Evolutionary conservation across 2,888 invertebrate genomes (phyloP).

Genomic region (Cacoxenus indagator): DNA sequence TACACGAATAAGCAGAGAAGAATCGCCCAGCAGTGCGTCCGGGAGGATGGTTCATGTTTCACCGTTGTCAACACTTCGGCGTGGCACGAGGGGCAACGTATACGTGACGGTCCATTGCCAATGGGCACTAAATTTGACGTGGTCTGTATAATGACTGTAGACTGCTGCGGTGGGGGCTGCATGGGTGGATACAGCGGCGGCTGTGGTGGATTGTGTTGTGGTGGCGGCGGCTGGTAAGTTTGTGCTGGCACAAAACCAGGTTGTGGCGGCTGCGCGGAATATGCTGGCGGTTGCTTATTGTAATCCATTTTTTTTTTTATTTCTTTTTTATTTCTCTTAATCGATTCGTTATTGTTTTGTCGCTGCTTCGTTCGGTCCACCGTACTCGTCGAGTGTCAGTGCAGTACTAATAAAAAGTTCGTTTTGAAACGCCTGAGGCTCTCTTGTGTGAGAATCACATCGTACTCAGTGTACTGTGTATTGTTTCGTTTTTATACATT

Average conservation of each 20-base stretch:
- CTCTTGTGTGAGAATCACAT: too few relatives aligned
- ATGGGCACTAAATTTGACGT: constrained; percentile 50
- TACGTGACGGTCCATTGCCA: constrained; percentile 53
- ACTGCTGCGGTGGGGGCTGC: constrained; percentile 46
- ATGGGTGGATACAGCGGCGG: constrained; percentile 49
- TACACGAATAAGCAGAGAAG: constrained; percentile 63
- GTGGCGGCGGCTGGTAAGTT: constrained; percentile 58
- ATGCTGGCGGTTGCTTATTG: constrained; percentile 63
- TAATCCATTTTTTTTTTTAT: constrained; percentile 21
- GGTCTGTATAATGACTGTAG: constrained; percentile 61
- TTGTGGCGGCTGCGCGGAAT: constrained; percentile 42
- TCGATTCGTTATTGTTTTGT: neutral
- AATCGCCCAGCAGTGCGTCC: constrained; percentile 66
- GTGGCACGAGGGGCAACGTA: constrained; percentile 72
- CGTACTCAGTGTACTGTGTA: too few relatives aligned
- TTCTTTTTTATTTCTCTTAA: neutral
- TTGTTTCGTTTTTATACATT: too few relatives aligned
- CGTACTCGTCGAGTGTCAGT: neutral
- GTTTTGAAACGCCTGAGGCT: too few relatives aligned
- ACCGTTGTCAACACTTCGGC: constrained; percentile 71
- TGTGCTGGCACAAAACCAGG: constrained; percentile 63
- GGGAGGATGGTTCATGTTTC: constrained; percentile 58
- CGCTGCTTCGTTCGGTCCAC: neutral
- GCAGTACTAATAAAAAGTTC: too few relatives aligned
- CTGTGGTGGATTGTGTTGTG: constrained; percentile 45